phyloP scores from a whole-genome alignment of 2,797 vertebrate genomes.

The Megaceryle alcyon region DNA sequence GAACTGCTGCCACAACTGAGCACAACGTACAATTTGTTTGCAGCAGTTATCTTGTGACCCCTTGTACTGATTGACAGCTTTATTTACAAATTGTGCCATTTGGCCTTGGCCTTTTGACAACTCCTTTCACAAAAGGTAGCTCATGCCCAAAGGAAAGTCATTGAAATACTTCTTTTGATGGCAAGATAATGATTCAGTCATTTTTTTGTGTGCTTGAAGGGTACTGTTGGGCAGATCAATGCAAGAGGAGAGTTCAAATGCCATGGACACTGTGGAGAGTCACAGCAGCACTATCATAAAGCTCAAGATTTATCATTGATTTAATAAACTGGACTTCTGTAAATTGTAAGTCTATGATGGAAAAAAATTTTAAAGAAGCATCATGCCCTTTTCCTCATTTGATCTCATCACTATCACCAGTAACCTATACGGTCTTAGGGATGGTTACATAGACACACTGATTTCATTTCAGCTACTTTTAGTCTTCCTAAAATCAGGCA shows the following conservation, averaged over 20 bases:
- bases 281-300: not conserved
- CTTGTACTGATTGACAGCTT: conserved; percentile 7
- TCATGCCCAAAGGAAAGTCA: conserved; percentile 23
- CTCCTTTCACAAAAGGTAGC: conserved; percentile 21
- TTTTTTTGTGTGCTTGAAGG: conserved; percentile 16
- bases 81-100: conserved; percentile 53
- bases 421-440: not conserved
- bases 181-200: conserved; percentile 30
- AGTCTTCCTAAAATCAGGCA: not conserved
- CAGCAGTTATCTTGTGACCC: not conserved
- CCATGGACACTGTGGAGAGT: not conserved
- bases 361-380: not conserved
- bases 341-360: not conserved
- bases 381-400: not conserved
- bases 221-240: conserved; percentile 21
- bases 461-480: not conserved
- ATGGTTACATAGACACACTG: not conserved
- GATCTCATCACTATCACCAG: not conserved
- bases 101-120: conserved; percentile 56
- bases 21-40: not conserved
- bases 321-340: not conserved
- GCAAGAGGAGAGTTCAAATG: conserved; percentile 19
- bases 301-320: not conserved
- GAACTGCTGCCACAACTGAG: not conserved
- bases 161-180: conserved; percentile 48